Base-by-base conservation (phyloP, 1,140 invertebrate species). In the Scaptomyza montana region DNA sequence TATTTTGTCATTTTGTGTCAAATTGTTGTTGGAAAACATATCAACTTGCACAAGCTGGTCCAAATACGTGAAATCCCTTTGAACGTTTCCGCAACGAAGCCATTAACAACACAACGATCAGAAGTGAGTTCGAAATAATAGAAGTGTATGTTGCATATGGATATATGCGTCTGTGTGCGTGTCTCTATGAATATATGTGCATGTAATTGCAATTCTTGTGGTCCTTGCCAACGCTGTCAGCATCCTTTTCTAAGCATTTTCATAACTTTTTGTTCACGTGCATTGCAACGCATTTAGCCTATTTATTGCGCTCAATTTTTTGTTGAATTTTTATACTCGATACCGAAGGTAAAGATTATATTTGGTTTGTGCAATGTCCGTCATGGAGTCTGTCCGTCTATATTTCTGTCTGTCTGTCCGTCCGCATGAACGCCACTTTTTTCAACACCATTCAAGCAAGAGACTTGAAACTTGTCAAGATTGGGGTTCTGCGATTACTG, bases 181-280 rank as follows among this genome's bases (percentile, higher is more conserved):
- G 30, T 25, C n/a, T 41, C 30, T 2, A 21, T 62, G 50, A 5
- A 16, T 39, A 28, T 59, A 49, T 19, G 39, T 33, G 50, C 30
- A 13, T 68, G 12, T 36, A 49, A 56, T 51, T 53, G 61, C 54
- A 72, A n/a, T 72, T 41, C 33, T 72, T 60, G 69, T 28, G 62
- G 46, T 53, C 12, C 62, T 7, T 30, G 55, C 46, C 33, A 67
- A 9, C 3, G 55, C 39, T 54, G 65, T 8, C 39, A 59, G 46
- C 55, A 53, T 64, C 7, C 55, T 45, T 41, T 57, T 36, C 60
- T 51, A 30, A 69, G 60, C 77, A 62, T 77, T 80, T 81, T 86
- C 70, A 80, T 87, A 81, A 76, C 60, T 65, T 81, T 76, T 69
- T 50, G 62, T 59, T 70, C 77, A 62, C 39, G 3, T 43, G 60